Evolutionary conservation across 2,888 invertebrate species (phyloP).

Genomic region (Lissocephala sabroskyi): DNA sequence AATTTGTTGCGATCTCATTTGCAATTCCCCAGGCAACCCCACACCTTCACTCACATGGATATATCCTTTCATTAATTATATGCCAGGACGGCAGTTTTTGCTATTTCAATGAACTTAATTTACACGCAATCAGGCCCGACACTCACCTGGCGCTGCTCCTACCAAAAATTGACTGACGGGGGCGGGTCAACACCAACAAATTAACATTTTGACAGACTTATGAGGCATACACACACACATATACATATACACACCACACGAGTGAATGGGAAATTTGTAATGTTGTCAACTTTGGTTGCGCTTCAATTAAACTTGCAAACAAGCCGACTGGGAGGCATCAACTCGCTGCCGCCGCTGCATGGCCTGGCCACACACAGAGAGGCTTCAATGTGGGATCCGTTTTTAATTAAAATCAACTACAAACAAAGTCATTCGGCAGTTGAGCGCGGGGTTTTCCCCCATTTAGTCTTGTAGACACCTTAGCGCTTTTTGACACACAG

Average conservation of each 20-base stretch:
- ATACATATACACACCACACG: background rate
- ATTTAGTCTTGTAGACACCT: constrained; percentile 13
- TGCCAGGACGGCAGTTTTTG: constrained; percentile 9
- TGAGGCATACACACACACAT: background rate
- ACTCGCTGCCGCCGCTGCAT: no score
- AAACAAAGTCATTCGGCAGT: constrained; percentile 50
- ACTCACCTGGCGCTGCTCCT: no score
- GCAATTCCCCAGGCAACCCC: constrained; percentile 5
- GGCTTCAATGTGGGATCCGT: constrained; percentile 47
- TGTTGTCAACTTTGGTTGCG: constrained; percentile 42
- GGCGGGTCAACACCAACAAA: no score
- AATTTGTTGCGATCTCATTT: constrained; percentile 14
- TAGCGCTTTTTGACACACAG: constrained; percentile 34
- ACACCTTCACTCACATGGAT: background rate
- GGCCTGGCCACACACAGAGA: no score
- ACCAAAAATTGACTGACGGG: no score
- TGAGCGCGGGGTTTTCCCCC: background rate
- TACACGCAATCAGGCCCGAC: background rate
- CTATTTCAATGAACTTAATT: constrained; percentile 18
- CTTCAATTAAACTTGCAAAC: constrained; percentile 54
- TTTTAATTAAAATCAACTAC: constrained; percentile 61
- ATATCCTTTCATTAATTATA: constrained; percentile 25
- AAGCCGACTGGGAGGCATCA: constrained; percentile 17
- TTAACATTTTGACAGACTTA: constrained; percentile 12
- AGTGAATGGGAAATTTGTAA: constrained; percentile 21